phyloP scores from a whole-genome alignment of 2,113 vertebrate species.

The Sapayoa aenigma region DNA sequence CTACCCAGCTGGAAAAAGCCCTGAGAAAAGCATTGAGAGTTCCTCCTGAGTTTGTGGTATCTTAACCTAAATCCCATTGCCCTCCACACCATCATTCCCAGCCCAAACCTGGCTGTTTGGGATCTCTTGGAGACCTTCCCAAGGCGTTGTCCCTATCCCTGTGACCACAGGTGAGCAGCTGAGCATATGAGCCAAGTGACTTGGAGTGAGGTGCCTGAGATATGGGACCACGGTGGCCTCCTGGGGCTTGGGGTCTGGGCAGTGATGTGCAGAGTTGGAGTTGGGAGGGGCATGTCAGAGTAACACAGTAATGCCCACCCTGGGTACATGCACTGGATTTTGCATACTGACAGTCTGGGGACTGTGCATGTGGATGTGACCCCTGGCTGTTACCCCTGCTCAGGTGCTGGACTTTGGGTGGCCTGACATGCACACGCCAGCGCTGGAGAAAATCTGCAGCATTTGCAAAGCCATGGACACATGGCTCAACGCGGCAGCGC shows the following conservation, averaged over 20 bases:
- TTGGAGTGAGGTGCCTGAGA: not conserved
- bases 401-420: constrained; percentile 97
- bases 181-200: not conserved
- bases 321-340: fast-evolving
- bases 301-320: not conserved
- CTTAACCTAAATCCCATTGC: not conserved
- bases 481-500: constrained; percentile 86
- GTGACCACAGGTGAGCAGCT: not conserved
- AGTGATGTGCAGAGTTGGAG: not conserved
- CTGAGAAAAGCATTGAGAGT: not conserved
- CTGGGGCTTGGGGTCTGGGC: not conserved
- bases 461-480: constrained; percentile 99
- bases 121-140: not conserved
- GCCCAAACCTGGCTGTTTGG: not conserved
- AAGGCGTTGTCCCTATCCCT: not conserved
- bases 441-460: constrained; percentile 97
- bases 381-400: not conserved
- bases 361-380: not conserved
- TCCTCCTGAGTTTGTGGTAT: not conserved
- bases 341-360: not conserved
- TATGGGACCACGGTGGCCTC: fast-evolving
- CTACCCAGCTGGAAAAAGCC: not conserved
- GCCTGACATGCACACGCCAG: constrained; percentile 95
- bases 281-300: not conserved
- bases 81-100: not conserved